These are phyloP conservation scores for Lerista edwardsae DNA, from an alignment of 2,797 vertebrate genomes.

Conservation along the genomic window DNA sequence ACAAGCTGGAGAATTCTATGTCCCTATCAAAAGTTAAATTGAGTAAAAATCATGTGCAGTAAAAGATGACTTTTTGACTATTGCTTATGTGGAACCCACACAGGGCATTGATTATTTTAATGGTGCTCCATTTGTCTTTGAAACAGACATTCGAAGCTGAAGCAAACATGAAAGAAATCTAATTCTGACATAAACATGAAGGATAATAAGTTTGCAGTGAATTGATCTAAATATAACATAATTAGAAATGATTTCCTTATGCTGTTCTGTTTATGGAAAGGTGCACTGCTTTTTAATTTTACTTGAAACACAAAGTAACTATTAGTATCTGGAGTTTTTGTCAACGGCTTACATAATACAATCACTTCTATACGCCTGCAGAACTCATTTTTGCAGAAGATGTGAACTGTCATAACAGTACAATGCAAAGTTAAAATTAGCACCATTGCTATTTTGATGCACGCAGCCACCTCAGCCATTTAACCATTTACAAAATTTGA, in stretches of 20 bases:
- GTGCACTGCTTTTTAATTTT: constrained; percentile 67
- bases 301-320: constrained; percentile 68
- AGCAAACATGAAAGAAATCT: constrained; percentile 90
- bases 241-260: constrained; percentile 93
- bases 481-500: constrained; percentile 35
- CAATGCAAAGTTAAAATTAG: constrained; percentile 58
- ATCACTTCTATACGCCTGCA: constrained; percentile 24
- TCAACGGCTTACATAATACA: constrained; percentile 37
- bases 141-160: constrained; percentile 85
- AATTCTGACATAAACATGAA: constrained; percentile 87
- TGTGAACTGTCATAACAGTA: constrained; percentile 31
- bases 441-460: constrained; percentile 45
- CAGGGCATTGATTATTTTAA: constrained; percentile 82
- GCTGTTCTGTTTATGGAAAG: constrained; percentile 71
- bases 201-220: constrained; percentile 92
- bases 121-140: constrained; percentile 86
- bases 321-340: constrained; percentile 75
- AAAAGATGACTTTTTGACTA: constrained; percentile 51
- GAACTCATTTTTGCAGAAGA: constrained; percentile 22
- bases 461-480: constrained; percentile 45
- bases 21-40: constrained; percentile 40
- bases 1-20: constrained; percentile 59
- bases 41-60: constrained; percentile 15
- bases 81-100: constrained; percentile 62
- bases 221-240: constrained; percentile 94